Conservation (phyloP, 2,888 invertebrate species). For the Willowsia nigromaculata region DNA sequence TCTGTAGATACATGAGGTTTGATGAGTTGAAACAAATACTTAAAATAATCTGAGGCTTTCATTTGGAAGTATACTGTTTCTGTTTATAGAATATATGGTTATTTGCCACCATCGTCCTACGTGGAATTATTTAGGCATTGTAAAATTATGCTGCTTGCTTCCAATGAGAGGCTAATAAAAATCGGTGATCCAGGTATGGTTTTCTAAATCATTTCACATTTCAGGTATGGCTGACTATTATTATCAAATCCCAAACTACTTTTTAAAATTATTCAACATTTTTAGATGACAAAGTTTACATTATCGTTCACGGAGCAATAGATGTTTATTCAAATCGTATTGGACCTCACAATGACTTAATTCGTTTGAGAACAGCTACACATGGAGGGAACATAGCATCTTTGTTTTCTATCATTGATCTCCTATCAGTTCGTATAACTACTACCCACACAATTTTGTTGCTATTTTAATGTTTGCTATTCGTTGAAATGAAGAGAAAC, state of each 20-base stretch:
- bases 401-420: slow-evolving; percentile 55
- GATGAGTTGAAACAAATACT: not conserved
- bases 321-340: slow-evolving; percentile 55
- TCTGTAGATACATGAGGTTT: slow-evolving; percentile 54
- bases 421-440: slow-evolving; percentile 28
- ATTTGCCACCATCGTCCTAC: slow-evolving; percentile 43
- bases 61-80: not conserved
- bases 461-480: not conserved
- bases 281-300: slow-evolving; percentile 57
- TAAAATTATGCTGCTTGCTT: slow-evolving; percentile 31
- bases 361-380: slow-evolving; percentile 37
- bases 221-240: not conserved
- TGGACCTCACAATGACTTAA: slow-evolving; percentile 48
- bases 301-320: slow-evolving; percentile 51
- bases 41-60: too few species aligned
- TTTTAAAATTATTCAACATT: too few species aligned
- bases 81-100: slow-evolving; percentile 54
- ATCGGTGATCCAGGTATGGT: slow-evolving; percentile 63
- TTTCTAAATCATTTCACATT: not conserved
- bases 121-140: slow-evolving; percentile 53
- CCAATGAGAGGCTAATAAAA: slow-evolving; percentile 43
- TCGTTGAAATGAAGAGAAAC: not conserved
- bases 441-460: not conserved
- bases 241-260: not conserved
- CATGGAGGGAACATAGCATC: slow-evolving; percentile 53